Evolutionary conservation across 2,888 invertebrate species (phyloP), one percentile per base, ranked within the genome.

Genomic region (Catocala sponsa): DNA sequence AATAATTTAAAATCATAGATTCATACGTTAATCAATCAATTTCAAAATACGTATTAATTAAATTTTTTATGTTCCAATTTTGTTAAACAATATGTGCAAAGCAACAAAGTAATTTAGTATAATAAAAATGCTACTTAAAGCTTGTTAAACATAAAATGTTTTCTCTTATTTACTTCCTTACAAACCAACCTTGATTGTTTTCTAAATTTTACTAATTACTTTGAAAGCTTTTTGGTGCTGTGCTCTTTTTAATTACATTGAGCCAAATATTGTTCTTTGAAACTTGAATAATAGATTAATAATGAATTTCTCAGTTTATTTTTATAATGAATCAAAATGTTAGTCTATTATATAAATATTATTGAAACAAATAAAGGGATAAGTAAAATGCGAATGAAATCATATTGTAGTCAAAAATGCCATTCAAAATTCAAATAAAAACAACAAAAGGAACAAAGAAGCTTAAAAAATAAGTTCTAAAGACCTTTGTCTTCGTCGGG

Each of bases 151-250:
- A 15, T 44, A 5, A 44, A 44, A 44, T 46, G 46, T 15, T 50
- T n/a, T 43, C 33, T 50, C 43, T 5, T 49, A 43, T 57, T 57
- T 57, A 43, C 35, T 50, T 35, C 33, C 42, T 6, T 25, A 11
- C 11, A 32, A 56, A 48, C 32, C 55, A 56, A 43, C 43, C 13
- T 35, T 50, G 41, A 41, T 57, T 57, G 56, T 57, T 56, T 56
- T 50, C 12, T 13, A 50, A 35, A 12, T 50, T 50, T 50, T 41
- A 57, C 13, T 44, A 50, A 50, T 50, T 50, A 49, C 48, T 57
- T 50, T 55, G 11, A 50, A 57, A 50, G 42, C 43, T 15, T 43
- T 48, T 50, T 33, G 10, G 41, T 42, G 41, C 50, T 50, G 41
- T 42, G 41, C 50, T 50, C 13, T 44, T 57, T 12, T 57, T 42